Base-by-base conservation (phyloP, 2,113 vertebrate genomes). In the Ornithorhynchus anatinus region DNA sequence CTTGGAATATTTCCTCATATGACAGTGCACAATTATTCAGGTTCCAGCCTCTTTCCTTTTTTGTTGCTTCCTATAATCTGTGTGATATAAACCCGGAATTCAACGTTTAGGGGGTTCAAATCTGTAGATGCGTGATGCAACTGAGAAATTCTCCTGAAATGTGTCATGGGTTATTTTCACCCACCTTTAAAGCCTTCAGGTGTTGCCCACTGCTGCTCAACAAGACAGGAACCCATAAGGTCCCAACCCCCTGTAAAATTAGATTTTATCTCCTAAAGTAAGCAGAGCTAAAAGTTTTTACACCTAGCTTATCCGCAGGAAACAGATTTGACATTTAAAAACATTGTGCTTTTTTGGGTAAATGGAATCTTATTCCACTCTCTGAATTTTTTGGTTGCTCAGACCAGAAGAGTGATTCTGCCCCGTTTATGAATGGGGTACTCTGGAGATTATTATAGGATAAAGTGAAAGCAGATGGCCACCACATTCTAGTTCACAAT, bases 71-170 rank as follows among this genome's bases (percentile, higher is more conserved):
- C 62, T 29, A 19, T 25, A 57, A 44, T 15, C 54, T 12, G 16
- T 8, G 43, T n/a, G 60, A 36, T 48, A 27, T 42, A 5, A 27
- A 27, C 31, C 16, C 47, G 31, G 25, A 50, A 27, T 29, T 63
- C 44, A 67, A 75, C 69, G 58, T 19, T 19, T 15, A 31, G 16
- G 45, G 39, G 2, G 59, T 32, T 13, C 60, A 52, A 5, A 22
- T 76, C 23, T 44, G 56, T n/a, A 45, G 19, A 15, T 76, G 27
- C n/a, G 54, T 57, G 68, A 61, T 64, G 37, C 4, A 75, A 69
- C 4, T 11, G 20, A 38, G 25, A 42, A 44, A 4, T 44, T 19
- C 56, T 70, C 27, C 27, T 68, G 57, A 64, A 40, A 54, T 22
- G 1, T 20, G 31, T 20, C n/a, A 3, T 33, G 27, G 29, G 8